phyloP scores from a whole-genome alignment of 2,888 invertebrate genomes.

The Epistrophe eligans region DNA sequence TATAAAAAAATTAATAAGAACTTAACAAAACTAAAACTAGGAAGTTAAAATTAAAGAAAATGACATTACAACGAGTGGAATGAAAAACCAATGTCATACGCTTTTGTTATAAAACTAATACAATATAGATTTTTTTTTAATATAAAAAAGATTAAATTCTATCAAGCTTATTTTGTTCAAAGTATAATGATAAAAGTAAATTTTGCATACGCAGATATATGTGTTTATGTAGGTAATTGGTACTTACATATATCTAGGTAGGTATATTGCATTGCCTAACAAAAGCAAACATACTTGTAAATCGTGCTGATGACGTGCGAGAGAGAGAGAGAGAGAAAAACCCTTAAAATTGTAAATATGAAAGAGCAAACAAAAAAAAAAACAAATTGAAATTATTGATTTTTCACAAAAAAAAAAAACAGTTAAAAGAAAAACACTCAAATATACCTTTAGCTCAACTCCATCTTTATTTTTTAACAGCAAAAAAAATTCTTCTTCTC shows the following conservation, averaged over 20 bases:
- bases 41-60: no score
- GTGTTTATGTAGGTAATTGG: neutral
- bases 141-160: neutral
- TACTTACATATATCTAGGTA: neutral
- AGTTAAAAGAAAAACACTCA: slow-evolving; percentile 17
- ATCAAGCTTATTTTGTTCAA: neutral
- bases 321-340: neutral
- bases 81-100: no score
- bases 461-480: slow-evolving; percentile 23
- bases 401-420: slow-evolving; percentile 49
- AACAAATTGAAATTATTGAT: slow-evolving; percentile 60
- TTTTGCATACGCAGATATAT: neutral
- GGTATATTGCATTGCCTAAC: slow-evolving; percentile 17
- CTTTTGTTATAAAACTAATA: no score
- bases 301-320: neutral
- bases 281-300: slow-evolving; percentile 39
- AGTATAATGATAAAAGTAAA: neutral
- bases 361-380: slow-evolving; percentile 43
- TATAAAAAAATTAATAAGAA: no score
- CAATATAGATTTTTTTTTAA: neutral
- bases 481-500: slow-evolving; percentile 22
- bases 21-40: no score
- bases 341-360: slow-evolving; percentile 59
- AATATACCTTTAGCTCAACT: slow-evolving; percentile 41
- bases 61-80: no score